These are phyloP conservation scores for Pachyramphus minor DNA, from an alignment of 2,113 vertebrate genomes.

Conservation along the genomic window DNA sequence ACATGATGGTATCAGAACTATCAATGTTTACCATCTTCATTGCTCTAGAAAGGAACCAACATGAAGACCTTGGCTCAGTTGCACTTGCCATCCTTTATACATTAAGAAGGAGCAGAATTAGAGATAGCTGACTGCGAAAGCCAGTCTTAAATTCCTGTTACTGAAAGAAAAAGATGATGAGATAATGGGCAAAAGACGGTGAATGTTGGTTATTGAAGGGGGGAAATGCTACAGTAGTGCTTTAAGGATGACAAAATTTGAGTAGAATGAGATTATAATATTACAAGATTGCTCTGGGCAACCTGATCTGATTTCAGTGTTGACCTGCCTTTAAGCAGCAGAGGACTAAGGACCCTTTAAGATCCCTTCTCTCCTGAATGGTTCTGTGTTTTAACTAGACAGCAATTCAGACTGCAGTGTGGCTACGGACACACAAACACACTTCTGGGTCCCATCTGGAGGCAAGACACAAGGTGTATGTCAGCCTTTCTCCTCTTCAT, in stretches of 20 bases:
- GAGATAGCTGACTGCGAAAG: background rate
- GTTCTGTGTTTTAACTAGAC: background rate
- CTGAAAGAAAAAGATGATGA: background rate
- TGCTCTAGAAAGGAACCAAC: background rate
- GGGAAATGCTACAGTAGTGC: background rate
- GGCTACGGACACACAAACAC: background rate
- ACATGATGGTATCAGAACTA: background rate
- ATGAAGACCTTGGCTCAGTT: background rate
- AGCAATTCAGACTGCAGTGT: background rate
- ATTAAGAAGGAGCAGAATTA: background rate
- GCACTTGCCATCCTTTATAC: background rate
- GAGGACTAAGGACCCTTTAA: background rate
- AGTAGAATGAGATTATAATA: background rate
- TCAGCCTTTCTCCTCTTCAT: background rate
- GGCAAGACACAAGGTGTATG: background rate
- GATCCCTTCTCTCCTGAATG: background rate
- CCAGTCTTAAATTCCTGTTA: background rate
- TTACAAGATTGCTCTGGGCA: background rate
- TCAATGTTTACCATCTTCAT: background rate
- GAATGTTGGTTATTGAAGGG: background rate
- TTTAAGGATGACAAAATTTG: background rate
- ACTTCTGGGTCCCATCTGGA: background rate
- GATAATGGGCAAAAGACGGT: background rate
- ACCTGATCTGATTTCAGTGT: background rate
- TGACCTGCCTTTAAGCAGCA: background rate